Evolutionary conservation across 2,888 invertebrate genomes (phyloP), one percentile per base, ranked within the genome.

Genomic region (Mycalesis mineus): DNA sequence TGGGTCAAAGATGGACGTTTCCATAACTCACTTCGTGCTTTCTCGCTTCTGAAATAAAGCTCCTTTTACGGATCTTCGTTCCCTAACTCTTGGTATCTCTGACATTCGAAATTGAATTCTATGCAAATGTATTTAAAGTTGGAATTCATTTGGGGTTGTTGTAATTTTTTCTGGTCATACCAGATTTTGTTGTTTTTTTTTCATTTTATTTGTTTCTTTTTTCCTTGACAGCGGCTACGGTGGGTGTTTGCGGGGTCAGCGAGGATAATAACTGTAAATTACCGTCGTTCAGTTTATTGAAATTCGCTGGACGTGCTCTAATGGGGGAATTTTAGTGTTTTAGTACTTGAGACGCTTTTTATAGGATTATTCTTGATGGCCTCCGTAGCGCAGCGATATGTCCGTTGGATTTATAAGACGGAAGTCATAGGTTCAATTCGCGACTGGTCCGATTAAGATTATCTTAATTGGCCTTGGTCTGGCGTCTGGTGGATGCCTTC

Each of bases 211-310:
- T 57, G 36, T 82, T 70, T 73, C 14, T 64, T 59, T 78, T 71
- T 74, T 82, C 87, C 87, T 87, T 83, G 79, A 81, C 80, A 76
- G 71, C 69, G 75, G 74, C 75, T 82, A 75, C 82, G 80, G 86
- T 86, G 86, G 86, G 86, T 87, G 87, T 88, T 86, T 83, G 87
- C 87, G 87, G 88, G 88, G 88, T 88, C 88, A 88, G 78, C 77
- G 82, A 79, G 80, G 86, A 84, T 88, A 89, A 88, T 89, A 88
- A 88, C 88, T 83, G 88, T 88, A 88, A 88, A 88, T 88, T 87
- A 88, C 88, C 82, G 79, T 83, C 80, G 77, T 80, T 78, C 73
- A 81, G 77, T 79, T 88, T 88, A 89, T 89, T 88, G 88, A 88
- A 88, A 84, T 82, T 78, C 75, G 77, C 75, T 72, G 77, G 80